phyloP scores from a whole-genome alignment of 2,797 vertebrate species.

The Rachycentron canadum region DNA sequence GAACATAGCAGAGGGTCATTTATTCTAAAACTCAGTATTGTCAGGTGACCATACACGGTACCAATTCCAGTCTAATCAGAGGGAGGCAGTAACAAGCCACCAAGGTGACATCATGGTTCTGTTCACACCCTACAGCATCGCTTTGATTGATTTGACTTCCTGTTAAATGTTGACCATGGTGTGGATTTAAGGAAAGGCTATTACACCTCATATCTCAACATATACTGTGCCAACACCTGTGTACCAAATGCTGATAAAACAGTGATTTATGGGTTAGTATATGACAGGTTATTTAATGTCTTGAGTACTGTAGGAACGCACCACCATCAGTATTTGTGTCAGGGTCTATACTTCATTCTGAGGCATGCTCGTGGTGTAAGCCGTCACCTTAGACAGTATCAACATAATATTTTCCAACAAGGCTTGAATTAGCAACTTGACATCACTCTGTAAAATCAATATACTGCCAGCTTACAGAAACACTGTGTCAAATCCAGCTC shows the following conservation, averaged over 20 bases:
- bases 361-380: slow-evolving; percentile 35
- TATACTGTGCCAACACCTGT: slow-evolving; percentile 74
- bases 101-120: slow-evolving; percentile 20
- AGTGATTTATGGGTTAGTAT: slow-evolving; percentile 50
- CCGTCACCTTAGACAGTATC: slow-evolving; percentile 51
- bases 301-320: slow-evolving; percentile 61
- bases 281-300: slow-evolving; percentile 50
- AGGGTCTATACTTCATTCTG: slow-evolving; percentile 43
- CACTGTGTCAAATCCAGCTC: slow-evolving; percentile 67
- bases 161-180: slow-evolving; percentile 11
- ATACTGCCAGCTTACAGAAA: slow-evolving; percentile 78
- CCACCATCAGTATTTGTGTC: slow-evolving; percentile 77
- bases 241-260: slow-evolving; percentile 46
- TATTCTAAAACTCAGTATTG: slow-evolving; percentile 66
- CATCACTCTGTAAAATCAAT: slow-evolving; percentile 55
- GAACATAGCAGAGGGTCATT: slow-evolving; percentile 34
- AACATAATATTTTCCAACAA: slow-evolving; percentile 40
- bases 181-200: slow-evolving; percentile 34
- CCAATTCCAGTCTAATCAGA: slow-evolving; percentile 38
- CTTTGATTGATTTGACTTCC: slow-evolving; percentile 30
- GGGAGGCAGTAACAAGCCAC: slow-evolving; percentile 28
- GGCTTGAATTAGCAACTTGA: slow-evolving; percentile 52
- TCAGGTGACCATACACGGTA: slow-evolving; percentile 46
- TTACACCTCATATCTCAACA: slow-evolving; percentile 44
- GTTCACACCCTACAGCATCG: slow-evolving; percentile 19